phyloP scores from a whole-genome alignment of 2,888 invertebrate genomes.

The Eustalomyia histrio region DNA sequence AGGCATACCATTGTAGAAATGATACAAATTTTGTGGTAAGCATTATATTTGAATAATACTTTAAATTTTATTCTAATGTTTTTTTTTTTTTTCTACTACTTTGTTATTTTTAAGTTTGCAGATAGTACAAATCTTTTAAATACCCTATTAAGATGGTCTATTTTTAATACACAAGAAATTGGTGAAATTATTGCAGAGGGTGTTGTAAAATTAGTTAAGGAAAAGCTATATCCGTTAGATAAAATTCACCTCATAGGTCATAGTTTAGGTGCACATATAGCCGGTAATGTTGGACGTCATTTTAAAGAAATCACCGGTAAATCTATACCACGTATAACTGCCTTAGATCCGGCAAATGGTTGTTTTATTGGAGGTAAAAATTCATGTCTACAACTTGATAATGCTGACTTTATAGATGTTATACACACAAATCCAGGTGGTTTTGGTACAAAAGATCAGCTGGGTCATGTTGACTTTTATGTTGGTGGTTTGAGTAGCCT shows the following conservation, averaged over 20 bases:
- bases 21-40: not conserved
- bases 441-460: constrained; percentile 68
- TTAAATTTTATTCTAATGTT: not conserved
- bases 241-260: constrained; percentile 74
- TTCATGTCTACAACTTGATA: constrained; percentile 71
- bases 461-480: constrained; percentile 75
- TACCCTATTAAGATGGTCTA: constrained; percentile 77
- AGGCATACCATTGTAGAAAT: not conserved
- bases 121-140: constrained; percentile 70
- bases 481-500: constrained; percentile 69
- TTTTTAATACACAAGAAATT: constrained; percentile 75
- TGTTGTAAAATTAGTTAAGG: constrained; percentile 65
- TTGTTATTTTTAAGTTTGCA: not conserved
- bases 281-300: constrained; percentile 71
- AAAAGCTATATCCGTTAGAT: constrained; percentile 63
- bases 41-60: not conserved
- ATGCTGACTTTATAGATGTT: constrained; percentile 74
- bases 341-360: constrained; percentile 76
- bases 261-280: constrained; percentile 76
- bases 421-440: constrained; percentile 73
- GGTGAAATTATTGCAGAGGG: constrained; percentile 69
- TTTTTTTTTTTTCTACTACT: not conserved
- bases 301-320: constrained; percentile 69
- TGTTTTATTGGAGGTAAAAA: constrained; percentile 73
- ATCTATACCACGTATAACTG: constrained; percentile 72